Conservation (phyloP, 1,140 invertebrate genomes). For the Caerostris extrusa region DNA sequence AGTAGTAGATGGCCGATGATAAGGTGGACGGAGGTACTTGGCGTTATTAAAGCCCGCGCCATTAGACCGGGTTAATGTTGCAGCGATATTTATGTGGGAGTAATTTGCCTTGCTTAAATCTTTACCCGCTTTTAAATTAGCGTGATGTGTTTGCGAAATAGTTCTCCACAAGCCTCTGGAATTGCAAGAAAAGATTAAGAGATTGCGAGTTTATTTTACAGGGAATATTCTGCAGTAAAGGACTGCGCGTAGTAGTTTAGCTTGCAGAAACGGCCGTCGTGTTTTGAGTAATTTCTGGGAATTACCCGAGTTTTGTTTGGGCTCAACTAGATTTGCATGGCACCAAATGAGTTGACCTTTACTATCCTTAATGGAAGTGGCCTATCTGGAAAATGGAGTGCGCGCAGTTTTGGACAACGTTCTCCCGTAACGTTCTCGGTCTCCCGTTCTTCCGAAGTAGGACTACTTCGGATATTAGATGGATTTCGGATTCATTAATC, state of each 20-base stretch:
- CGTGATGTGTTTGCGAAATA: background rate
- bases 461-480: too few relatives aligned
- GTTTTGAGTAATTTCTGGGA: background rate
- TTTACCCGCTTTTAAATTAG: constrained; percentile 21
- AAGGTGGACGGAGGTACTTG: background rate
- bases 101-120: constrained; percentile 36
- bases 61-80: constrained; percentile 48
- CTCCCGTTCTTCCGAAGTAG: too few relatives aligned
- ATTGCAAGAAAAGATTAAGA: background rate
- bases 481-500: too few relatives aligned
- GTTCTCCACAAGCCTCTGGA: background rate
- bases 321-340: background rate
- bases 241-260: too few relatives aligned
- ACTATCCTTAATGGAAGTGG: background rate
- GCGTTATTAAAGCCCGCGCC: constrained; percentile 7
- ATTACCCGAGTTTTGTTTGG: background rate
- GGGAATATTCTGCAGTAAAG: background rate
- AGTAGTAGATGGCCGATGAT: background rate
- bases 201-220: background rate
- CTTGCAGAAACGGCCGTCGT: background rate
- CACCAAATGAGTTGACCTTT: background rate
- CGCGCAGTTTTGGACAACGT: too few relatives aligned
- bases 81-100: constrained; percentile 23
- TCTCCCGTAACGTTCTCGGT: too few relatives aligned
- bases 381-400: too few relatives aligned